Base-by-base conservation (phyloP, 2,797 vertebrate genomes). In the Hozukius guyotensis region DNA sequence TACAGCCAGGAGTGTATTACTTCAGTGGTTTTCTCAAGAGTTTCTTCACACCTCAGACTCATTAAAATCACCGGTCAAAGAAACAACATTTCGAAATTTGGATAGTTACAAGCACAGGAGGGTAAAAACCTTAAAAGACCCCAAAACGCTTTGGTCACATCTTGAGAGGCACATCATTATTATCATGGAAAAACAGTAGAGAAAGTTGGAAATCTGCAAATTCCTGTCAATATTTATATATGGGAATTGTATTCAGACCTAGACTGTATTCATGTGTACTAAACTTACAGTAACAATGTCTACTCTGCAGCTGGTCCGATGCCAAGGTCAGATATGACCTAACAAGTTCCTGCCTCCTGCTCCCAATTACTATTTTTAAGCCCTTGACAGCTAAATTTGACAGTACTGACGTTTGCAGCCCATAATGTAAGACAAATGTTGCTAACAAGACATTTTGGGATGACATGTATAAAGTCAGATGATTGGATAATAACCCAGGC, bases 341-440 rank as follows among this genome's bases (percentile, higher is more conserved):
- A 78, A 76, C 7, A 42, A n/a, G 76, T 59, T 87, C 53, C 85
- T 87, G 78, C 80, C 87, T 93, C 69, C 82, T 86, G 86, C 85
- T 91, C 85, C 84, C 75, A 89, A 92, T 93, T 92, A 94, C 84
- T 87, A 86, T 88, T 90, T 86, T 91, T 81, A 92, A 91, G 83
- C 72, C 66, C 66, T 64, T 91, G 89, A 93, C 90, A 92, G 87
- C 86, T 88, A 92, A 84, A 93, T 94, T 88, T 93, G 85, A 93
- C 92, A 88, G 75, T 49, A 75, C 80, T 90, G 86, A 93, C 61
- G 3, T 93, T 91, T 90, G 84, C 73, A 84, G 83, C 70, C 62
- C 57, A 75, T 82, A 94, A 94, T 92, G 62, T 80, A 86, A 92
- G 86, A 94, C 92, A 94, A 95, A 95, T 94, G 93, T 93, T 89